Conservation (phyloP, 2,113 vertebrate species). For the Passer domesticus region DNA sequence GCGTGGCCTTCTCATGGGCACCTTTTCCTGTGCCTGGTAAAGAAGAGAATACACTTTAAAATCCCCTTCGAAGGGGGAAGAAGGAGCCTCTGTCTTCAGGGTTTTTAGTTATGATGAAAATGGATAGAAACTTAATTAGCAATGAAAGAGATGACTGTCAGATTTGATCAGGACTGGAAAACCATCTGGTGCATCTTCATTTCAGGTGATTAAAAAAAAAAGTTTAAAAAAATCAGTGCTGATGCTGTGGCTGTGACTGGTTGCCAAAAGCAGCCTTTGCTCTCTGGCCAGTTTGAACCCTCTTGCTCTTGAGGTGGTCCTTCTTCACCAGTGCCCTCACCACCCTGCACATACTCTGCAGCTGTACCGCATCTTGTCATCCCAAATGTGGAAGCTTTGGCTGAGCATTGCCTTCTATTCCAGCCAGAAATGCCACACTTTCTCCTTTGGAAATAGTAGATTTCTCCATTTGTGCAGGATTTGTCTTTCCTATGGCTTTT, state of each 20-base stretch:
- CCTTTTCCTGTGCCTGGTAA: not conserved
- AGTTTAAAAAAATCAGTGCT: not conserved
- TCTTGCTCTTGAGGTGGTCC: accelerated
- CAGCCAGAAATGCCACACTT: not conserved
- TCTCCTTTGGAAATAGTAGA: not conserved
- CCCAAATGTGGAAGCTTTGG: not conserved
- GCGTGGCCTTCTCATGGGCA: not conserved
- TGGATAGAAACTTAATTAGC: not conserved
- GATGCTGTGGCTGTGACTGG: not conserved
- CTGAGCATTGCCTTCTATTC: not conserved
- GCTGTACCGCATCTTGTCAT: not conserved
- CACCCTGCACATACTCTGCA: not conserved
- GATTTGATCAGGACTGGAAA: not conserved
- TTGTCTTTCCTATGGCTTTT: not conserved
- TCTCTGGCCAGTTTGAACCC: not conserved
- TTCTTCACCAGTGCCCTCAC: not conserved
- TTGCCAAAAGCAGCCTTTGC: not conserved
- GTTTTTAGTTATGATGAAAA: not conserved
- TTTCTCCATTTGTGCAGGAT: not conserved
- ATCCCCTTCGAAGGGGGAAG: not conserved
- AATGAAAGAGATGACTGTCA: not conserved
- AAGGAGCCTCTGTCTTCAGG: not conserved
- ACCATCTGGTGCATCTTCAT: not conserved
- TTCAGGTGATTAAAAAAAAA: not conserved
- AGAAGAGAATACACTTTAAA: not conserved